Conservation (phyloP, 2,797 vertebrate species). For the Gallinago solitaria region DNA sequence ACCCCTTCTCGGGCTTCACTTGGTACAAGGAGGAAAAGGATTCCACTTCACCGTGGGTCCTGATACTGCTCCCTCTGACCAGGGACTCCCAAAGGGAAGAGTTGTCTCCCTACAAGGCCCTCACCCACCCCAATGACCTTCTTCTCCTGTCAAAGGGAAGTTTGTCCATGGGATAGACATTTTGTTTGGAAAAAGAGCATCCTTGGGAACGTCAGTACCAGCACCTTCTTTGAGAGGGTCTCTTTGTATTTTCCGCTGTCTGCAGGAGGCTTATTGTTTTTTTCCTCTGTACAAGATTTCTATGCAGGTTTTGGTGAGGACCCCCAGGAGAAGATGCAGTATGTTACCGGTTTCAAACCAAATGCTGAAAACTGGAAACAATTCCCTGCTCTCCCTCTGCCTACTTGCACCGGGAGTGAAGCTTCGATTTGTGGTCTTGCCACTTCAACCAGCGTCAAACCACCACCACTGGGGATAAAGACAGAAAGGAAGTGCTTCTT, state of each 20-base stretch:
- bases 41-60: fast-evolving
- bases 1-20: not conserved
- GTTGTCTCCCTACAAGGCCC: not conserved
- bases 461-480: fast-evolving
- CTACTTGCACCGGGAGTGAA: fast-evolving
- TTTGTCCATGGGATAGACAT: fast-evolving
- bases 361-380: not conserved
- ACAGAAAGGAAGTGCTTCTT: not conserved
- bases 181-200: not conserved
- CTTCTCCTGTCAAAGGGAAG: not conserved
- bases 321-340: fast-evolving
- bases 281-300: not conserved
- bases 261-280: not conserved
- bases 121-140: not conserved
- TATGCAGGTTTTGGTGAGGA: not conserved
- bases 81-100: not conserved
- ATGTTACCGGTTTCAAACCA: not conserved
- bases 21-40: not conserved
- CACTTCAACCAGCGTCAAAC: not conserved
- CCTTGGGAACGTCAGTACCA: not conserved
- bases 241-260: fast-evolving
- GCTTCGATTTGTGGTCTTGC: not conserved
- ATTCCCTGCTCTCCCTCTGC: not conserved
- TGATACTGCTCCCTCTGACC: not conserved
- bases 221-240: not conserved